These are phyloP conservation scores for Helleia helle DNA, from an alignment of 2,888 invertebrate species.

Conservation along the genomic window DNA sequence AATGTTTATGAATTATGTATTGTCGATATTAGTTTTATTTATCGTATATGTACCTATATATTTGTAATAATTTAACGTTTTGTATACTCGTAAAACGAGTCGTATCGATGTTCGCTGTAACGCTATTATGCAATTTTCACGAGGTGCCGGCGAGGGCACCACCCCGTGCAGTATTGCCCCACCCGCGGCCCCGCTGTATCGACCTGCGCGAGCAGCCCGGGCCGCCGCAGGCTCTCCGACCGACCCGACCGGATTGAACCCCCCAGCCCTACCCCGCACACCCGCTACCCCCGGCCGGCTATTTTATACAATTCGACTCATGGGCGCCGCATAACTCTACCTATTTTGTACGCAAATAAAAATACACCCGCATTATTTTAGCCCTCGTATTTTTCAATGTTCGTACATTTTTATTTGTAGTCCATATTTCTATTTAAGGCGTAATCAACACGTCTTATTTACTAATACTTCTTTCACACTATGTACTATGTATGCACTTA, in stretches of 20 bases:
- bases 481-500: no score
- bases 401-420: not conserved
- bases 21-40: no score
- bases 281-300: slow-evolving; percentile 22
- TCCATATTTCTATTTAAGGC: not conserved
- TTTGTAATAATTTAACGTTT: no score
- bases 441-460: no score
- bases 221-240: slow-evolving; percentile 41
- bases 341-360: slow-evolving; percentile 27
- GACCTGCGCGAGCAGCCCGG: slow-evolving; percentile 63
- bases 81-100: no score
- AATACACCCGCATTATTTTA: slow-evolving; percentile 10
- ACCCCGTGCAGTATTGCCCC: slow-evolving; percentile 53
- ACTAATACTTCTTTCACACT: not conserved
- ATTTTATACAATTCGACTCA: slow-evolving; percentile 33
- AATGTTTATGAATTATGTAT: no score
- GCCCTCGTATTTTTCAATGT: not conserved
- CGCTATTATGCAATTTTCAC: slow-evolving; percentile 35
- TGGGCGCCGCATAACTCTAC: slow-evolving; percentile 27
- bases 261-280: slow-evolving; percentile 30
- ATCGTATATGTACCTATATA: no score
- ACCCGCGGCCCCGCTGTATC: slow-evolving; percentile 63
- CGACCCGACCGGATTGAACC: slow-evolving; percentile 40
- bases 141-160: slow-evolving; percentile 68
- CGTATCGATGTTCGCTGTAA: slow-evolving; percentile 23